Base-by-base conservation (phyloP, 1,140 invertebrate genomes). In the Magallana angulata region DNA sequence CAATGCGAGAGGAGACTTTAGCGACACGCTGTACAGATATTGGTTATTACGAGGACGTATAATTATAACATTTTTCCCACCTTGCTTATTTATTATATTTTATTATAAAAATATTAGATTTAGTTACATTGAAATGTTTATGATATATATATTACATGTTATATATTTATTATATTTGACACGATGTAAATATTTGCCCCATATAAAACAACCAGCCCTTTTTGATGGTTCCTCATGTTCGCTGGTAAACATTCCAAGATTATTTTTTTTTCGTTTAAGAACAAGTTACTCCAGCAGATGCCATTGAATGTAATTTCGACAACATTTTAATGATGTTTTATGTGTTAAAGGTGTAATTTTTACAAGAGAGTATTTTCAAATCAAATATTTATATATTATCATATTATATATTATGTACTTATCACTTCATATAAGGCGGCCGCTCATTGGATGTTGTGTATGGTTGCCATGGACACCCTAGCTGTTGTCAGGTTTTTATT, bases 91-190 rank as follows among this genome's bases (percentile, higher is more conserved):
- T 82, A 82, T 58, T 56, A 57, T 57, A 82, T 58, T 57, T 82
- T 82, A 48, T 81, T 81, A 82, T 82, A 58, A 82, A 48, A 18
- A 82, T 57, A 57, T 82, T 76, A 76, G 68, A 30, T 57, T 80
- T 82, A 82, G 81, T 57, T 58, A 57, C 48, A 57, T 82, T 57
- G 81, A 82, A 82, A 57, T 82, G 81, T 82, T 82, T 82, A 82
- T 82, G 18, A 57, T 57, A 82, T 82, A 48, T 48, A 82, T 82
- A 58, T 82, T 82, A 82, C 18, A 82, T 82, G 48, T 82, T 57
- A 57, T 82, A 82, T 82, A 57, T 57, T 58, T 58, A 82, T 57
- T 82, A 58, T 57, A 82, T 82, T 82, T 82, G 16, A 58, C n/a
- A 58, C 81, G 18, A 24, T 76, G 81, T 57, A 24, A 24, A 82